Evolutionary conservation across 2,888 invertebrate species (phyloP).

Genomic region (Coenonympha glycerion): DNA sequence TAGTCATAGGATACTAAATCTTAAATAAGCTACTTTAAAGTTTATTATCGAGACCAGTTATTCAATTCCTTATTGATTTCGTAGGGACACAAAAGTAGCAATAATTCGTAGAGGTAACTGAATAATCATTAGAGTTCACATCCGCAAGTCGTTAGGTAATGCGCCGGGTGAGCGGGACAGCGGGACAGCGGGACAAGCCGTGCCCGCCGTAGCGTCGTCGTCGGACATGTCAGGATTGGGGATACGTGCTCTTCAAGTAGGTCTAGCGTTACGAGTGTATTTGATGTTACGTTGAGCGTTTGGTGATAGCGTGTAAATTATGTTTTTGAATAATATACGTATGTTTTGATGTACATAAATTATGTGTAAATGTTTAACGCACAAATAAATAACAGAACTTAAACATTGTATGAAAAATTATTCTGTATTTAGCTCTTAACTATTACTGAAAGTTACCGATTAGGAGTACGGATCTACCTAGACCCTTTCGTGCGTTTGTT

Average conservation of each 20-base stretch:
- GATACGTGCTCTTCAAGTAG: conserved; percentile 50
- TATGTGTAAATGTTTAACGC: conserved; percentile 76
- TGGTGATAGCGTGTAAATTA: conserved; percentile 65
- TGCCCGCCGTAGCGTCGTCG: too few species aligned
- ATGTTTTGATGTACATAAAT: conserved; percentile 75
- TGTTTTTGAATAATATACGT: conserved; percentile 70
- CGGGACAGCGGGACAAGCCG: conserved; percentile 61
- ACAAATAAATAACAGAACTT: conserved; percentile 65
- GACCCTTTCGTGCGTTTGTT: conserved; percentile 47
- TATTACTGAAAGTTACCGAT: conserved; percentile 54
- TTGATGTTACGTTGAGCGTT: conserved; percentile 59
- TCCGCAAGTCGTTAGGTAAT: conserved; percentile 26
- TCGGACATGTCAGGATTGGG: too few species aligned
- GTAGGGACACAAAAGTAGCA: conserved; percentile 55
- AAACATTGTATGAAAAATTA: conserved; percentile 46
- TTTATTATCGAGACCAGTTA: conserved; percentile 27
- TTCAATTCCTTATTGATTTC: conserved; percentile 34
- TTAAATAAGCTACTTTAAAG: conserved; percentile 28
- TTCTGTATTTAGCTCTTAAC: conserved; percentile 69
- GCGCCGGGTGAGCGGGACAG: conserved; percentile 22
- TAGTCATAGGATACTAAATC: conserved; percentile 25
- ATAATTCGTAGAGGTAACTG: conserved; percentile 54
- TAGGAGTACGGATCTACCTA: conserved; percentile 59
- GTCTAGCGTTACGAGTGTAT: conserved; percentile 51
- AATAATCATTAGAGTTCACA: conserved; percentile 47